A percentile compares a stretch with the other conserved stretches of the same genome.
phyloP scores from a whole-genome alignment of 2,888 invertebrate genomes.

The Luperina testacea region DNA sequence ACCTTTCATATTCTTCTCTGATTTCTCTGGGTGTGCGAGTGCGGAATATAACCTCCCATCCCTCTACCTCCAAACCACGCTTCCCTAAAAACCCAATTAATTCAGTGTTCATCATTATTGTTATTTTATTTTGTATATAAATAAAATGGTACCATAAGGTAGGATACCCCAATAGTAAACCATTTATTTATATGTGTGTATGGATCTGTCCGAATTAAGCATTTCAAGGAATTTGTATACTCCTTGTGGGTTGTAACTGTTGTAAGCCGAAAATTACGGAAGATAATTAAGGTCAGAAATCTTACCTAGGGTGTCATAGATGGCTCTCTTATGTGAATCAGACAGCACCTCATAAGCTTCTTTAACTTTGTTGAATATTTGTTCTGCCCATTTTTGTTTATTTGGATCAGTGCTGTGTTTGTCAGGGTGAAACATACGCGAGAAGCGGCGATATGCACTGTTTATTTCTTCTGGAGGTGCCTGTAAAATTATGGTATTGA shows the following conservation, averaged over 20 bases:
- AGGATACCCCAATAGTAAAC: background rate
- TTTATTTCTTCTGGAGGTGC: slow-evolving; percentile 98
- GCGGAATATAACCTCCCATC: slow-evolving; percentile 98
- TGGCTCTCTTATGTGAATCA: slow-evolving; percentile 97
- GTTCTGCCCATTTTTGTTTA: slow-evolving; percentile 96
- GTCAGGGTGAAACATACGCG: slow-evolving; percentile 98
- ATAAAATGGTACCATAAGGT: background rate
- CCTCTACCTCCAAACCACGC: slow-evolving; percentile 97
- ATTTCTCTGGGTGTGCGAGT: slow-evolving; percentile 98
- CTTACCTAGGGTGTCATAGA: slow-evolving; percentile 95
- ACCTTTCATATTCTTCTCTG: slow-evolving; percentile 98
- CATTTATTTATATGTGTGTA: background rate
- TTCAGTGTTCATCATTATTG: slow-evolving; percentile 9
- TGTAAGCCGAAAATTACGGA: background rate
- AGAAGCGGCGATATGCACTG: slow-evolving; percentile 97
- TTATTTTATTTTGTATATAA: background rate
- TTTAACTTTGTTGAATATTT: slow-evolving; percentile 97
- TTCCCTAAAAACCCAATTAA: slow-evolving; percentile 90
- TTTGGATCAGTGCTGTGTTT: slow-evolving; percentile 95
- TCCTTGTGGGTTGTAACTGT: too few relatives aligned
- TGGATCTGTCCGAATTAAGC: background rate
- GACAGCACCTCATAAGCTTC: slow-evolving; percentile 98
- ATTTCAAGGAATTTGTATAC: background rate
- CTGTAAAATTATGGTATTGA: slow-evolving; percentile 87
- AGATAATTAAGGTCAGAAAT: too few relatives aligned